A percentile compares a stretch with the other conserved stretches of the same genome.
Evolutionary conservation across 2,888 invertebrate genomes (phyloP).

Genomic region (Prosopocoilus inquinatus): DNA sequence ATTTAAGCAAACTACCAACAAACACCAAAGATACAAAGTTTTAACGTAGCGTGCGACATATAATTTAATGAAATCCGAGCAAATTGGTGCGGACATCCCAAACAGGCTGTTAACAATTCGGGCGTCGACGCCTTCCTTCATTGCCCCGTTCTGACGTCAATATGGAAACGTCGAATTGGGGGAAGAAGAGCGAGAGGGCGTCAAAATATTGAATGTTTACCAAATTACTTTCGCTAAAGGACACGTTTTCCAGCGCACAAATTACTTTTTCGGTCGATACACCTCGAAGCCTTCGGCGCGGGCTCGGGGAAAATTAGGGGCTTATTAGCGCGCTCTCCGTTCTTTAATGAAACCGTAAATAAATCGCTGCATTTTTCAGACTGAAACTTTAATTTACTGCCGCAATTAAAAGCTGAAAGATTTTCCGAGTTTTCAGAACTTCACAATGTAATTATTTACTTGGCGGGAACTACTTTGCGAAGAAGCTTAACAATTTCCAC

Average conservation of each 20-base stretch:
- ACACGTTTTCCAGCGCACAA: conserved; percentile 5
- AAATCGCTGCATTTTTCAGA: too few relatives aligned
- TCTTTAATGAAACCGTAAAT: too few relatives aligned
- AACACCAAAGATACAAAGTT: too few relatives aligned
- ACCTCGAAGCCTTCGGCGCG: neutral
- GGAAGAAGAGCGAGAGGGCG: conserved; percentile 7
- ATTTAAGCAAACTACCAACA: too few relatives aligned
- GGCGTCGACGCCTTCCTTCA: conserved; percentile 16
- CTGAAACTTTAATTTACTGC: neutral
- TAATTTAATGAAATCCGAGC: conserved; percentile 12
- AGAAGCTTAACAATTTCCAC: too few relatives aligned
- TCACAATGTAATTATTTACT: neutral
- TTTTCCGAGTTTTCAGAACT: neutral
- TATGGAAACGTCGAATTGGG: conserved; percentile 16
- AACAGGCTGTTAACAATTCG: conserved; percentile 8
- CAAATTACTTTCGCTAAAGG: conserved; percentile 12
- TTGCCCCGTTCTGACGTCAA: conserved; percentile 18
- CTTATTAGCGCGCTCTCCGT: too few relatives aligned
- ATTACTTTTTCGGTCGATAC: neutral
- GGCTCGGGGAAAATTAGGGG: too few relatives aligned
- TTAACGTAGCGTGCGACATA: too few relatives aligned
- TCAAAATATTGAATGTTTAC: conserved; percentile 14
- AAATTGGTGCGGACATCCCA: conserved; percentile 9
- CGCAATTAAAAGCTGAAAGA: conserved; percentile 4
- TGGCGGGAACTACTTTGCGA: too few relatives aligned